Evolutionary conservation across 2,888 invertebrate genomes (phyloP).

Genomic region (Eretmocerus hayati): DNA sequence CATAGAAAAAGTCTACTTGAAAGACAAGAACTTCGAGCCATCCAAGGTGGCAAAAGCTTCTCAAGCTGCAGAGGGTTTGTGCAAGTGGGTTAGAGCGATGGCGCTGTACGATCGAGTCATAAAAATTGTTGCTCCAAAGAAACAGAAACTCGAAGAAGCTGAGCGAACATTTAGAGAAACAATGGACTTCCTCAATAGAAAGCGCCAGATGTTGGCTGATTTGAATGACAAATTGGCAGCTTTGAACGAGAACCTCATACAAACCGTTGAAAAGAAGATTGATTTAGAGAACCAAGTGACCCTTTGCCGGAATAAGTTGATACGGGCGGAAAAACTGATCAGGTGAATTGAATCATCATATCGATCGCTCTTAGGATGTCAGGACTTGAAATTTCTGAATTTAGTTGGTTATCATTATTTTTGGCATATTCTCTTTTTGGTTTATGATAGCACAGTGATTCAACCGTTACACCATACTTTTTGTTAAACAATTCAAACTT

Average conservation of each 20-base stretch:
- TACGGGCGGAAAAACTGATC: constrained; percentile 80
- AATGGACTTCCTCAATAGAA: constrained; percentile 78
- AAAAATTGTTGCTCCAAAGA: constrained; percentile 79
- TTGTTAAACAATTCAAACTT: too few relatives aligned
- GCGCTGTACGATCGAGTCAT: constrained; percentile 81
- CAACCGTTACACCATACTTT: too few relatives aligned
- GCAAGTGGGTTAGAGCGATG: constrained; percentile 87
- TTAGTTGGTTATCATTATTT: too few relatives aligned
- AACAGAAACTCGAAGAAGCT: constrained; percentile 70
- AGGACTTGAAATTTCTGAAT: too few relatives aligned
- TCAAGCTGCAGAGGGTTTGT: constrained; percentile 87
- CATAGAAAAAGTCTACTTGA: constrained; percentile 34
- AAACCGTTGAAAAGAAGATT: constrained; percentile 60
- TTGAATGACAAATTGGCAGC: constrained; percentile 71
- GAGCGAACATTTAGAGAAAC: constrained; percentile 76
- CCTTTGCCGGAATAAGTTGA: constrained; percentile 72
- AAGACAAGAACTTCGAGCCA: constrained; percentile 73
- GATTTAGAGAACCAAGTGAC: constrained; percentile 58
- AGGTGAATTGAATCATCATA: too few relatives aligned
- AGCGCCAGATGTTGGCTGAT: constrained; percentile 68
- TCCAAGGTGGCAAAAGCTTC: constrained; percentile 80
- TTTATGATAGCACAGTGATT: too few relatives aligned
- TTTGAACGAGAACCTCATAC: constrained; percentile 61
- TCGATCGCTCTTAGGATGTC: too few relatives aligned
- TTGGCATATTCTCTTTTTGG: too few relatives aligned